Evolutionary conservation across 2,797 vertebrate species (phyloP).

Genomic region (Oryzias dopingdopingensis): DNA sequence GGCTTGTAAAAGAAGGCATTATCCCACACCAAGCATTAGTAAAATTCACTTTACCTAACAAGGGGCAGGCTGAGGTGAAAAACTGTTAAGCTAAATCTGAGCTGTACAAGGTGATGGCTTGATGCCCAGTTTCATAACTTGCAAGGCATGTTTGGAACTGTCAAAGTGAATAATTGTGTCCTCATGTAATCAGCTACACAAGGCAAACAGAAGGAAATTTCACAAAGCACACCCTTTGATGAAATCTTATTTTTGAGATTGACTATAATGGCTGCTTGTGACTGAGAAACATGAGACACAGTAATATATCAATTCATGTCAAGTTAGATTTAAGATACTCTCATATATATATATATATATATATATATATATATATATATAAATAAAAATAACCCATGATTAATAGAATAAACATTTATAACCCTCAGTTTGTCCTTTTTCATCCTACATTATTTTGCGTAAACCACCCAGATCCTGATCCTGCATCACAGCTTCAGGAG

Average conservation of each 20-base stretch:
- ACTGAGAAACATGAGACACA: too few relatives aligned
- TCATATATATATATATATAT: too few relatives aligned
- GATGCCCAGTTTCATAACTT: slow-evolving; percentile 60
- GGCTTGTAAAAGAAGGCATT: slow-evolving; percentile 76
- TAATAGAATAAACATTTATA: slow-evolving; percentile 73
- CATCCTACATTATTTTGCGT: slow-evolving; percentile 4
- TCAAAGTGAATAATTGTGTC: slow-evolving; percentile 40
- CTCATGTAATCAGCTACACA: slow-evolving; percentile 12
- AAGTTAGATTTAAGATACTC: too few relatives aligned
- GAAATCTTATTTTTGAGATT: too few relatives aligned
- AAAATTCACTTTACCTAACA: slow-evolving; percentile 74
- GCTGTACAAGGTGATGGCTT: slow-evolving; percentile 71
- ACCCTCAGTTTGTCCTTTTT: too few relatives aligned
- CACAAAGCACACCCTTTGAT: neutral
- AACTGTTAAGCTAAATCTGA: slow-evolving; percentile 62
- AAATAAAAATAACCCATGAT: slow-evolving; percentile 22
- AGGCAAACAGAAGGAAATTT: slow-evolving; percentile 16
- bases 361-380: too few relatives aligned
- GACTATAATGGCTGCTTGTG: too few relatives aligned
- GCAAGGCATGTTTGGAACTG: slow-evolving; percentile 32
- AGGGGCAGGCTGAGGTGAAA: slow-evolving; percentile 64
- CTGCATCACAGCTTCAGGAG: slow-evolving; percentile 63
- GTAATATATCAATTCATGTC: too few relatives aligned
- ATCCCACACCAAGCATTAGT: slow-evolving; percentile 70
- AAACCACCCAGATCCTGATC: slow-evolving; percentile 56